Conservation (phyloP, 2,888 invertebrate genomes). For the Eupithecia exiguata region DNA sequence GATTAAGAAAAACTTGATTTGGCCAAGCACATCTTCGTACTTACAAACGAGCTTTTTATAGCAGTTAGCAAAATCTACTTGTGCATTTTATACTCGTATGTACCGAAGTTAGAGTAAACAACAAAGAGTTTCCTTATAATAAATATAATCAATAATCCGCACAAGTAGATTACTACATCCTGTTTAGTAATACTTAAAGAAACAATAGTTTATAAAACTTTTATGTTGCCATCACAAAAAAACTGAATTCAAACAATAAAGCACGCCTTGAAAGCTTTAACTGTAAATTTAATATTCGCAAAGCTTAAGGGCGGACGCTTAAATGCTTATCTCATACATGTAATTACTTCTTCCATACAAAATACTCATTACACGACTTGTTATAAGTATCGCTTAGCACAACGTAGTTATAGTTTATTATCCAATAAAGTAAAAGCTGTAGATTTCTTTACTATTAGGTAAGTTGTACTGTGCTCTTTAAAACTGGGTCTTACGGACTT, state of each 20-base stretch:
- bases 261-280: constrained; percentile 6
- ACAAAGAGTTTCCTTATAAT: background rate
- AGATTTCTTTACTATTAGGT: background rate
- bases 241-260: background rate
- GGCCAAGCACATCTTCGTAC: background rate
- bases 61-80: background rate
- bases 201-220: background rate
- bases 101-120: background rate
- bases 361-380: background rate
- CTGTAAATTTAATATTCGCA: constrained; percentile 56
- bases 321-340: constrained; percentile 76
- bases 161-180: background rate
- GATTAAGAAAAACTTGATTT: background rate
- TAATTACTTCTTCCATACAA: constrained; percentile 34
- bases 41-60: constrained; percentile 6
- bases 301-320: constrained; percentile 71
- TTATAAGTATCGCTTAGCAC: constrained; percentile 31
- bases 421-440: background rate
- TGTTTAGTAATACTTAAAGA: background rate
- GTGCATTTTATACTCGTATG: background rate
- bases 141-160: too few species aligned
- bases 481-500: background rate
- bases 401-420: constrained; percentile 20
- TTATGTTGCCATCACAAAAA: constrained; percentile 19
- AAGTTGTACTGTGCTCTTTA: constrained; percentile 32